Evolutionary conservation across 2,113 vertebrate species (phyloP).

Genomic region (Anhinga rufa): DNA sequence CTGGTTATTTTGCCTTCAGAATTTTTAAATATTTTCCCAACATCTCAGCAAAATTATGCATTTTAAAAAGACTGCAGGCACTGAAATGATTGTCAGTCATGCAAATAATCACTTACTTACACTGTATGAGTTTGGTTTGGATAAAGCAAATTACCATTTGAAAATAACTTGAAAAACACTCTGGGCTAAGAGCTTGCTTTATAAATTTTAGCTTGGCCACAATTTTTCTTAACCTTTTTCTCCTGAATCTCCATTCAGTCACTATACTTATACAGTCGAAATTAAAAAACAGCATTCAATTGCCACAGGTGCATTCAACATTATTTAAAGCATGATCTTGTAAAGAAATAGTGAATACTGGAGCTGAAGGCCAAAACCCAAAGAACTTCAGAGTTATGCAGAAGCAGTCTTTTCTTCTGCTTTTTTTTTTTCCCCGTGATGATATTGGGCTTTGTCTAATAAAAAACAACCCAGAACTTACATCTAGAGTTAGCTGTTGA

Average conservation of each 20-base stretch:
- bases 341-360: neutral
- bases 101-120: conserved; percentile 99
- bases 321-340: conserved; percentile 30
- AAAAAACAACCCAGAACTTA: neutral
- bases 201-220: conserved; percentile 81
- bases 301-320: conserved; percentile 60
- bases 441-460: neutral
- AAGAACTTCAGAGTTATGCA: neutral
- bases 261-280: conserved; percentile 22
- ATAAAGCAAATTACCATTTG: conserved; percentile 98
- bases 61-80: conserved; percentile 88
- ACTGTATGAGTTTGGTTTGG: conserved; percentile 90
- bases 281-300: conserved; percentile 51
- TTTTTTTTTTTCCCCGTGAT: neutral
- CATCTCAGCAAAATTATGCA: conserved; percentile 89
- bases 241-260: conserved; percentile 59
- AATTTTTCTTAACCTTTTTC: conserved; percentile 75
- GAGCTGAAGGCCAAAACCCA: conserved; percentile 38
- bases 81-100: conserved; percentile 93
- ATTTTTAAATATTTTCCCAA: conserved; percentile 79
- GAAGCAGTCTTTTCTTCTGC: neutral
- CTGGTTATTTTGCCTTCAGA: conserved; percentile 75
- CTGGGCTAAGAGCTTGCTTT: conserved; percentile 85
- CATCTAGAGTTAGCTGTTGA: neutral
- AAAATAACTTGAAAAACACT: conserved; percentile 96